Conservation (phyloP, 2,888 invertebrate species). For the Dorcus hopei region DNA sequence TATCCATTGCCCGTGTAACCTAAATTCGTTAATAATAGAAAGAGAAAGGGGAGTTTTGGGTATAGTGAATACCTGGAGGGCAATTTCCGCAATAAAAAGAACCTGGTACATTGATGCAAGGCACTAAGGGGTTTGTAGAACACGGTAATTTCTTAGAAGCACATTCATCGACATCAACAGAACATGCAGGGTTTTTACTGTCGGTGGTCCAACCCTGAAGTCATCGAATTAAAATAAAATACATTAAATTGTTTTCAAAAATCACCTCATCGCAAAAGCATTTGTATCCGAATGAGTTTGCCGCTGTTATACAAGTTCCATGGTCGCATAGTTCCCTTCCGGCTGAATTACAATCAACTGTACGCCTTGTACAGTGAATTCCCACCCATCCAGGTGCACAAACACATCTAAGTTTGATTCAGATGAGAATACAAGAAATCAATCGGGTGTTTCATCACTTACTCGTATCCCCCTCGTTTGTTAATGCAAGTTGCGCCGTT, state of each 20-base stretch:
- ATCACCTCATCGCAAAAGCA: slow-evolving; percentile 76
- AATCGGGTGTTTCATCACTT: slow-evolving; percentile 24
- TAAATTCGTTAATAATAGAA: too few species aligned
- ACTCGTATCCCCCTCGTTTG: slow-evolving; percentile 75
- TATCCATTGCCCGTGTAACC: slow-evolving; percentile 84
- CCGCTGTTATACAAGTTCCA: slow-evolving; percentile 74
- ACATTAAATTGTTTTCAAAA: background rate
- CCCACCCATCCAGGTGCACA: slow-evolving; percentile 81
- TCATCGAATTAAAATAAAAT: background rate
- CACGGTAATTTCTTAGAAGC: slow-evolving; percentile 66
- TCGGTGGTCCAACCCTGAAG: slow-evolving; percentile 79
- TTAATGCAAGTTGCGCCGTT: slow-evolving; percentile 85
- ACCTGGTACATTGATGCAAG: slow-evolving; percentile 89
- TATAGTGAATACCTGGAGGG: slow-evolving; percentile 61
- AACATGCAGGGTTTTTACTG: slow-evolving; percentile 68
- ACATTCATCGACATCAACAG: slow-evolving; percentile 87
- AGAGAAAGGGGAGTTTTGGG: background rate
- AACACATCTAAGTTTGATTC: slow-evolving; percentile 57
- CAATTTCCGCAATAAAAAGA: slow-evolving; percentile 87
- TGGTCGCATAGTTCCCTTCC: slow-evolving; percentile 81
- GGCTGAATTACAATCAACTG: slow-evolving; percentile 70
- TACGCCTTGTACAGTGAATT: slow-evolving; percentile 73
- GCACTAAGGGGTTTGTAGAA: slow-evolving; percentile 73
- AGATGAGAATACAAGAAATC: background rate
- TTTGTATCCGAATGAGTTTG: slow-evolving; percentile 62